Percentiles rank a stretch among this genome's conserved stretches.
Evolutionary conservation across 2,888 invertebrate genomes (phyloP).

Genomic region (Tetragonula carbonaria): DNA sequence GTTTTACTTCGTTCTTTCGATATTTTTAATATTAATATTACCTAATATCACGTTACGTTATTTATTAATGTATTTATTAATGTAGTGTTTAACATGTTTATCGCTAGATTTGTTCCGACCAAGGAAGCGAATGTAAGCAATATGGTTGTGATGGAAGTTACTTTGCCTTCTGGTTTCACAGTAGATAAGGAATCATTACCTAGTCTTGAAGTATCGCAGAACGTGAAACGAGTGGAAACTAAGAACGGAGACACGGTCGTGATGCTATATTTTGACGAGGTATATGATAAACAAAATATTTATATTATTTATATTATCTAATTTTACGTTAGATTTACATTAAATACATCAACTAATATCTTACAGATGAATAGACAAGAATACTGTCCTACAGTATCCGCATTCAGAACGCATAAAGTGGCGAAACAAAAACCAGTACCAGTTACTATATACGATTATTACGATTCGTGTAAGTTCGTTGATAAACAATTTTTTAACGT

Average conservation of each 20-base stretch:
- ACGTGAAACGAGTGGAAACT: constrained; percentile 89
- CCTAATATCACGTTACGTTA: constrained; percentile 3
- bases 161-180: constrained; percentile 95
- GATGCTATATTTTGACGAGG: constrained; percentile 90
- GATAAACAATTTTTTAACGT: not conserved
- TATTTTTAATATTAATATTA: not conserved
- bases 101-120: constrained; percentile 87
- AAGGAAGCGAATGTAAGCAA: constrained; percentile 91
- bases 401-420: constrained; percentile 92
- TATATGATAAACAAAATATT: constrained; percentile 75
- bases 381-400: constrained; percentile 93
- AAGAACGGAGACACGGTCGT: constrained; percentile 88
- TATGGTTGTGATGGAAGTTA: constrained; percentile 95
- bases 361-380: constrained; percentile 86
- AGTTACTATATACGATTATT: constrained; percentile 95
- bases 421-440: constrained; percentile 94
- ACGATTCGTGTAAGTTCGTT: constrained; percentile 91
- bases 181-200: constrained; percentile 91
- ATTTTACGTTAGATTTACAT: too few species aligned
- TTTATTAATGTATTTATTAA: not conserved
- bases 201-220: constrained; percentile 85
- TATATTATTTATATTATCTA: not conserved
- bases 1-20: constrained; percentile 52
- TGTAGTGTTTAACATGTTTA: not conserved
- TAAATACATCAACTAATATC: not conserved